phyloP scores from a whole-genome alignment of 2,888 invertebrate genomes.

The Yponomeuta plumbellus region DNA sequence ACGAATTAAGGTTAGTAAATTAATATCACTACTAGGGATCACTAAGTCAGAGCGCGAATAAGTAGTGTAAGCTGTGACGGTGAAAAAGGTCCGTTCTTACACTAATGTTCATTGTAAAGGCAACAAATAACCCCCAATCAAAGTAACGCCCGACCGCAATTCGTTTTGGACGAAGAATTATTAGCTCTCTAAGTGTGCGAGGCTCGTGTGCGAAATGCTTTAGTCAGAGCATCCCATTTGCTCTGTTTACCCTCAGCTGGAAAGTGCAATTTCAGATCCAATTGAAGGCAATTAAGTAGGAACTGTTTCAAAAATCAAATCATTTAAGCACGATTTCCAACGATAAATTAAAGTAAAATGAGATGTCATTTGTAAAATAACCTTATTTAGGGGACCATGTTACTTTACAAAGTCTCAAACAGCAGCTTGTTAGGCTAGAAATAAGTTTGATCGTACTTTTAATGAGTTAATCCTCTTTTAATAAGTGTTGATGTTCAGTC shows the following conservation, averaged over 20 bases:
- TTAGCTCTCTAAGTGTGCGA: constrained; percentile 48
- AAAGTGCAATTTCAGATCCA: neutral
- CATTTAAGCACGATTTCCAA: too few relatives aligned
- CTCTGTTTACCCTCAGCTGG: constrained; percentile 4
- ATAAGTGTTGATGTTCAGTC: constrained; percentile 65
- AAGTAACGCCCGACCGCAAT: constrained; percentile 70
- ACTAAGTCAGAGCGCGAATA: neutral
- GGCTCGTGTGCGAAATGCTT: constrained; percentile 13
- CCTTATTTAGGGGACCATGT: neutral
- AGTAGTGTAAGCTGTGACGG: constrained; percentile 29
- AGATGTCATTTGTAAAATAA: neutral
- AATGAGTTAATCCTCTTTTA: constrained; percentile 70
- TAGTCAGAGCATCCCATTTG: neutral
- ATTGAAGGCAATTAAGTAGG: neutral
- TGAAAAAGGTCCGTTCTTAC: constrained; percentile 36
- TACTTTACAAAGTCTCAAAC: neutral
- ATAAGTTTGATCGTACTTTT: constrained; percentile 66
- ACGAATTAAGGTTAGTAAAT: neutral
- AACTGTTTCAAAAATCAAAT: too few relatives aligned
- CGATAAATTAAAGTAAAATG: too few relatives aligned
- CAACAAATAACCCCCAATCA: constrained; percentile 72
- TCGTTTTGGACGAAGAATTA: constrained; percentile 66
- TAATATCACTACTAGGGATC: neutral
- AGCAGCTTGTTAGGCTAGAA: constrained; percentile 20
- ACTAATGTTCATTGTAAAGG: constrained; percentile 72